A percentile compares a stretch with the other conserved stretches of the same genome.
Evolutionary conservation across 2,888 invertebrate species (phyloP).

Genomic region (Mechanitis messenoides): DNA sequence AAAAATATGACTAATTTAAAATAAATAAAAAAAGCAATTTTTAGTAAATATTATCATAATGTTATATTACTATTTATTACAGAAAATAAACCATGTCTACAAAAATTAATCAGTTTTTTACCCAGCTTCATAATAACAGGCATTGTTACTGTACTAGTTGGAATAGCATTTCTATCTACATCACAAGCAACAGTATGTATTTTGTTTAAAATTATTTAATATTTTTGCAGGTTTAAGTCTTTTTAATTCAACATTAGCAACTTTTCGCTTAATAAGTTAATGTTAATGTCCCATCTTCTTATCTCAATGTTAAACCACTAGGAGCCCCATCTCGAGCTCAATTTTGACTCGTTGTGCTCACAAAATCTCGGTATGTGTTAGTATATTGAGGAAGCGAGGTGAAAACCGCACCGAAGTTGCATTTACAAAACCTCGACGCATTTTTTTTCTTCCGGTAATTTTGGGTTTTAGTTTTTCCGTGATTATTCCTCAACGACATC

Average conservation of each 20-base stretch:
- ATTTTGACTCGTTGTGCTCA: too few species aligned
- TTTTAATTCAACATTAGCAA: not conserved
- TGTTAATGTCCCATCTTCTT: not conserved
- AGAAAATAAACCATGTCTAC: not conserved
- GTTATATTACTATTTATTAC: slow-evolving; percentile 3
- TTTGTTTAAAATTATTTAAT: not conserved
- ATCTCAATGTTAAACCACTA: not conserved
- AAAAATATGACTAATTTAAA: too few species aligned
- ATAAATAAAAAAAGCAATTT: not conserved
- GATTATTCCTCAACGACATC: too few species aligned
- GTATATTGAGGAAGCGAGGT: too few species aligned
- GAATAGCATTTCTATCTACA: slow-evolving; percentile 5
- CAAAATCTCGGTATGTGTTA: too few species aligned
- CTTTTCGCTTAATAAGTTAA: too few species aligned
- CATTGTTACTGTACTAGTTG: slow-evolving; percentile 8
- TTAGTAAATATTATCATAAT: not conserved
- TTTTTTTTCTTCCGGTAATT: too few species aligned
- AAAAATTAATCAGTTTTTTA: not conserved
- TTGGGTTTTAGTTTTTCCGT: too few species aligned
- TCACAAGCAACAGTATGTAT: not conserved
- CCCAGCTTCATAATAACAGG: slow-evolving; percentile 7
- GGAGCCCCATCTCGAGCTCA: too few species aligned
- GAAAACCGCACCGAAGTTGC: too few species aligned
- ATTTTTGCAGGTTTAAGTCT: not conserved
- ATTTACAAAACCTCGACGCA: too few species aligned